These are phyloP conservation scores for Podilymbus podiceps DNA, from an alignment of 2,113 vertebrate species.

Conservation along the genomic window DNA sequence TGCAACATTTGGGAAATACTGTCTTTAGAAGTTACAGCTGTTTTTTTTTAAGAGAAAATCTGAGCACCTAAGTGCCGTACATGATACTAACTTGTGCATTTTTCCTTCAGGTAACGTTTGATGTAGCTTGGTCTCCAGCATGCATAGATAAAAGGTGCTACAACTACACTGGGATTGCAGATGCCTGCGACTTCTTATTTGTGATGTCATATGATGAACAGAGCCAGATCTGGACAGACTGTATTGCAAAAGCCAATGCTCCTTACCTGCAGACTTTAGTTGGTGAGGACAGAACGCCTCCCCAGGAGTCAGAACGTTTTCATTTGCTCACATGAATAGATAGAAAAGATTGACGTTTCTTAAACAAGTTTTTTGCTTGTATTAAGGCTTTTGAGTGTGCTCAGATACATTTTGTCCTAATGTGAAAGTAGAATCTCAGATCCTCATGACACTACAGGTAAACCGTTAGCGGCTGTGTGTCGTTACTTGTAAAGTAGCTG, in stretches of 20 bases:
- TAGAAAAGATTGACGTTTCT: not conserved
- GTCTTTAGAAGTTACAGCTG: not conserved
- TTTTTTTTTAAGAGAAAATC: not conserved
- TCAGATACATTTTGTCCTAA: not conserved
- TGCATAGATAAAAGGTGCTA: constrained; percentile 90
- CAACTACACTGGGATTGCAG: constrained; percentile 87
- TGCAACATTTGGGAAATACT: not conserved
- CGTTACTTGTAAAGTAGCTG: not conserved
- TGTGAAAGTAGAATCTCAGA: not conserved
- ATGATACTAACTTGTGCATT: not conserved
- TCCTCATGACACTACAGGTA: not conserved
- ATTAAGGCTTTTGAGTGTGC: not conserved
- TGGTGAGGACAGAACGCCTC: constrained; percentile 73
- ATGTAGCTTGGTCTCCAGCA: constrained; percentile 91
- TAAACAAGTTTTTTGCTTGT: not conserved
- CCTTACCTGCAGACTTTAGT: constrained; percentile 83
- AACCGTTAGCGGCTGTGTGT: not conserved
- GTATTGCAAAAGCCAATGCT: constrained; percentile 90
- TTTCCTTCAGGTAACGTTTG: constrained; percentile 88
- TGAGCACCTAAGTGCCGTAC: not conserved
- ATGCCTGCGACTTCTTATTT: constrained; percentile 91
- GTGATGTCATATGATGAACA: constrained; percentile 98
- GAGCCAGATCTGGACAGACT: constrained; percentile 89
- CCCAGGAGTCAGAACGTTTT: not conserved
- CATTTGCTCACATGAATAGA: not conserved